These are phyloP conservation scores for Sarcophaga peregrina DNA, from an alignment of 1,140 invertebrate genomes.

Conservation along the genomic window DNA sequence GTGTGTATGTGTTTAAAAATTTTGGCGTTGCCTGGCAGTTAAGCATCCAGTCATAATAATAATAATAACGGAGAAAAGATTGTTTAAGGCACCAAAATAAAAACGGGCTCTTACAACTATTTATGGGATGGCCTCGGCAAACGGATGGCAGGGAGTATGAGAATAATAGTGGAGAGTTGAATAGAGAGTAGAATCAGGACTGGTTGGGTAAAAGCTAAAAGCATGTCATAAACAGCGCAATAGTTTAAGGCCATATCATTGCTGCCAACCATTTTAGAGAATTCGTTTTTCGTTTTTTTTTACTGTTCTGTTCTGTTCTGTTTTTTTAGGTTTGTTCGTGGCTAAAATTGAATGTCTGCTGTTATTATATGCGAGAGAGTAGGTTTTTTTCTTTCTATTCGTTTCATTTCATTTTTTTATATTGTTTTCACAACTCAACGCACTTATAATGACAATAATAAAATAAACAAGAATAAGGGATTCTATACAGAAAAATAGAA, in stretches of 20 bases:
- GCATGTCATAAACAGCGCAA: neutral
- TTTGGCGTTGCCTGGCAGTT: too few relatives aligned
- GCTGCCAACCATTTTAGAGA: neutral
- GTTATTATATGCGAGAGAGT: too few relatives aligned
- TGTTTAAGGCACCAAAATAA: slow-evolving; percentile 7
- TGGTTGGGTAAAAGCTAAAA: neutral
- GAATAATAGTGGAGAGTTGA: too few relatives aligned
- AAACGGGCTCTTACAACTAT: slow-evolving; percentile 1
- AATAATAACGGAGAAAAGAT: neutral
- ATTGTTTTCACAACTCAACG: slow-evolving; percentile 15
- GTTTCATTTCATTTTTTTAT: neutral
- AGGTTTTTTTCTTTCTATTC: too few relatives aligned
- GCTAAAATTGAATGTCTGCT: too few relatives aligned
- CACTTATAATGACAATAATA: slow-evolving; percentile 18
- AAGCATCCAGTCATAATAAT: neutral
- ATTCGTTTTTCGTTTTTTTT: too few relatives aligned
- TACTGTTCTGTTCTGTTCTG: too few relatives aligned
- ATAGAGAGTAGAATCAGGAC: too few relatives aligned
- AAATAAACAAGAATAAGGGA: neutral
- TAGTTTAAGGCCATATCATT: slow-evolving; percentile 11
- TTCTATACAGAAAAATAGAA: too few relatives aligned
- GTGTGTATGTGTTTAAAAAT: too few relatives aligned
- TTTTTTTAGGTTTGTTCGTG: too few relatives aligned
- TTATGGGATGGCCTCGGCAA: neutral
- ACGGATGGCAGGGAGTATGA: neutral